Percentiles rank a stretch among this genome's conserved stretches.
phyloP scores from a whole-genome alignment of 2,797 vertebrate genomes.

The Clarias pachynema region DNA sequence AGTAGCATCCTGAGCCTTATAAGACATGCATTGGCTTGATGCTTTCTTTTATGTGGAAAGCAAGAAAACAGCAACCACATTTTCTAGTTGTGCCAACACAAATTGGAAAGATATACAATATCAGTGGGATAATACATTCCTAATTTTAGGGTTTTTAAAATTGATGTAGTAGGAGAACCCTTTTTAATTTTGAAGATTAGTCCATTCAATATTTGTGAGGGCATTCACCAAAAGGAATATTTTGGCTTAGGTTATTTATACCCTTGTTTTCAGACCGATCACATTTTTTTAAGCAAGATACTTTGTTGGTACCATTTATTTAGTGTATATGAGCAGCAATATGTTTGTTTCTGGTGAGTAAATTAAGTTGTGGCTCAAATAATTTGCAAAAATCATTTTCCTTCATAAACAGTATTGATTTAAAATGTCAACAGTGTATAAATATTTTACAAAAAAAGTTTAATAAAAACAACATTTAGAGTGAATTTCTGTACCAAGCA shows the following conservation, averaged over 20 bases:
- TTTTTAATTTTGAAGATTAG: not conserved
- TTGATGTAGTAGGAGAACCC: not conserved
- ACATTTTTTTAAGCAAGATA: not conserved
- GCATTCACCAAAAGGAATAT: not conserved
- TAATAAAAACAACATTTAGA: slow-evolving; percentile 51
- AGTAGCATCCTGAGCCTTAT: slow-evolving; percentile 50
- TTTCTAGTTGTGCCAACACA: slow-evolving; percentile 28
- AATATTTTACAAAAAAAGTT: slow-evolving; percentile 60
- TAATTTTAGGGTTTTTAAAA: not conserved
- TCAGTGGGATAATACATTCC: slow-evolving; percentile 11
- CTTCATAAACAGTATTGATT: slow-evolving; percentile 36
- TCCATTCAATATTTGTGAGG: not conserved
- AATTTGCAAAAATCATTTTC: slow-evolving; percentile 33
- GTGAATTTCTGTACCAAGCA: slow-evolving; percentile 50
- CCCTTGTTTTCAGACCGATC: not conserved
- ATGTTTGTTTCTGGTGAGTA: slow-evolving; percentile 36
- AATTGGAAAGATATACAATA: not conserved
- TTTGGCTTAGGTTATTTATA: not conserved
- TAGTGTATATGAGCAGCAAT: slow-evolving; percentile 10
- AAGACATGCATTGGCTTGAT: slow-evolving; percentile 33
- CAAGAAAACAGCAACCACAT: slow-evolving; percentile 26
- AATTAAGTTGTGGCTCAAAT: slow-evolving; percentile 40
- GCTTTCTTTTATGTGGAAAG: slow-evolving; percentile 27
- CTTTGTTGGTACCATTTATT: not conserved
- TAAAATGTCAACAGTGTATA: slow-evolving; percentile 62